These are phyloP conservation scores for Coturnix japonica DNA, from an alignment of 2,113 vertebrate species.

Conservation along the genomic window DNA sequence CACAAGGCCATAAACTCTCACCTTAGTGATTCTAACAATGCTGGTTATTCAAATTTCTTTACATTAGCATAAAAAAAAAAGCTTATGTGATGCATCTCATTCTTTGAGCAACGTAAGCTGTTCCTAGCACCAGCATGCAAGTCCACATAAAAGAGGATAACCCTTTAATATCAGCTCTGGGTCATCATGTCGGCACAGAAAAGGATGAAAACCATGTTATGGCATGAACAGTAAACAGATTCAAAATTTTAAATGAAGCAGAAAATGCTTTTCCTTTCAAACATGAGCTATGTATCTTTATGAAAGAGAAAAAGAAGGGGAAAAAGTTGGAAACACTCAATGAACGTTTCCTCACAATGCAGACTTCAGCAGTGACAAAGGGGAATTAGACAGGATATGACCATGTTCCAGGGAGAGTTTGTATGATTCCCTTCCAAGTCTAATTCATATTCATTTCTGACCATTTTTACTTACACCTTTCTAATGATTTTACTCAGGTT, in stretches of 20 bases:
- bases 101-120: neutral
- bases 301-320: neutral
- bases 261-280: neutral
- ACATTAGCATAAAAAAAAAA: neutral
- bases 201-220: neutral
- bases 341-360: neutral
- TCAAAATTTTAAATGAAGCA: too few relatives aligned
- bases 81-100: neutral
- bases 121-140: neutral
- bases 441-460: neutral
- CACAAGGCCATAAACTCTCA: too few relatives aligned
- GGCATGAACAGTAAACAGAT: too few relatives aligned
- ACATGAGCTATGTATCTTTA: neutral
- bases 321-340: neutral
- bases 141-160: neutral
- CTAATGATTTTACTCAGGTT: neutral
- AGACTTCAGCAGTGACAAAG: neutral
- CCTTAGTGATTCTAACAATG: neutral
- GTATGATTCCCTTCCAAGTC: neutral
- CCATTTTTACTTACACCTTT: neutral
- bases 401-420: neutral
- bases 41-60: neutral
- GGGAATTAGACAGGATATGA: neutral
- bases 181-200: neutral
- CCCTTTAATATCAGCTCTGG: neutral